phyloP scores from a whole-genome alignment of 2,888 invertebrate genomes.

The Chloroclysta siterata region DNA sequence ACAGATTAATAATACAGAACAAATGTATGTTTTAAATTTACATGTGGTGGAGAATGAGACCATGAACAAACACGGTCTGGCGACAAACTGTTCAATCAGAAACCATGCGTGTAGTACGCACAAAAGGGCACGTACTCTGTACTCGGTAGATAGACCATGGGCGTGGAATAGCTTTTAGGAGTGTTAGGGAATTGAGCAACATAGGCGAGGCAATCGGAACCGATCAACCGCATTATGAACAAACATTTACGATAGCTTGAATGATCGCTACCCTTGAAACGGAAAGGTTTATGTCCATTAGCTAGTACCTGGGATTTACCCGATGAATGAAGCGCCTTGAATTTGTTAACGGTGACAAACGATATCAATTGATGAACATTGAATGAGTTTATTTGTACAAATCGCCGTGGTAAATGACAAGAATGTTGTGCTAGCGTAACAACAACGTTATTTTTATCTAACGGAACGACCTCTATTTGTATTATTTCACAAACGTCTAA shows the following conservation, averaged over 20 bases:
- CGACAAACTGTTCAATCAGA: constrained; percentile 22
- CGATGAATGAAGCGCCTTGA: constrained; percentile 5
- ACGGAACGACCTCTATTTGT: constrained; percentile 36
- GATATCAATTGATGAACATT: constrained; percentile 17
- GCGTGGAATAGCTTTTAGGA: constrained; percentile 26
- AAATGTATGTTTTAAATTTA: constrained; percentile 11
- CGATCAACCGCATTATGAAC: constrained; percentile 28
- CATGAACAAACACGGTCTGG: constrained; percentile 15
- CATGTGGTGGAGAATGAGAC: constrained; percentile 9
- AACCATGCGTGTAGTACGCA: constrained; percentile 30
- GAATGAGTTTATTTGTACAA: constrained; percentile 11
- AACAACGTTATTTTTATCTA: constrained; percentile 33
- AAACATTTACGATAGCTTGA: constrained; percentile 40
- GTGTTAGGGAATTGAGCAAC: constrained; percentile 39
- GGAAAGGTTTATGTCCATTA: constrained; percentile 46
- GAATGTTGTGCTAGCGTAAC: constrained; percentile 23
- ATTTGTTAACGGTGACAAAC: constrained; percentile 10
- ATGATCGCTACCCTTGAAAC: constrained; percentile 63
- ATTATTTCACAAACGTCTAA: constrained; percentile 38
- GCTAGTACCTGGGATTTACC: constrained; percentile 10
- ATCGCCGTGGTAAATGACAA: constrained; percentile 16
- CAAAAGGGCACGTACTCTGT: constrained; percentile 8
- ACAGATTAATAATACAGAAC: background rate
- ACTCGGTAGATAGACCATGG: constrained; percentile 9
- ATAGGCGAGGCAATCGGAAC: constrained; percentile 30